Conservation (phyloP, 2,888 invertebrate genomes). For the Pardosa pseudoannulata region DNA sequence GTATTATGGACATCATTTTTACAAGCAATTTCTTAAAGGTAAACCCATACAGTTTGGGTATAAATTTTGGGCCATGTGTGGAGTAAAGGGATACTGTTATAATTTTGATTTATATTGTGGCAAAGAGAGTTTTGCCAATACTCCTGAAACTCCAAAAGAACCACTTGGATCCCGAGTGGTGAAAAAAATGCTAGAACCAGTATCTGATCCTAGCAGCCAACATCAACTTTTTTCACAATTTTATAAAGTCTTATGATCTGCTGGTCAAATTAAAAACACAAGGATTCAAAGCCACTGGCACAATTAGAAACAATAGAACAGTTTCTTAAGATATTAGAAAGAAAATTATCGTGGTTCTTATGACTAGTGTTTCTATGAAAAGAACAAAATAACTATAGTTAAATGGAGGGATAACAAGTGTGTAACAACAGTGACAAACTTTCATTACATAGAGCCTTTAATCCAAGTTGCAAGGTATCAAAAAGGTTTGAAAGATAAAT, state of each 20-base stretch:
- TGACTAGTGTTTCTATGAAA: no score
- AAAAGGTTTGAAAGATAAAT: no score
- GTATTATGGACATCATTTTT: slow-evolving; percentile 29
- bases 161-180: slow-evolving; percentile 8
- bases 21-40: slow-evolving; percentile 20
- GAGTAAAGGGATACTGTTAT: slow-evolving; percentile 16
- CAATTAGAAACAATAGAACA: no score
- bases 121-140: not conserved
- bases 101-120: slow-evolving; percentile 34
- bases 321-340: no score
- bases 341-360: no score
- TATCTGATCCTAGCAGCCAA: slow-evolving; percentile 13
- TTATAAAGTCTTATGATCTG: not conserved
- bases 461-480: no score
- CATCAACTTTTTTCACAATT: not conserved
- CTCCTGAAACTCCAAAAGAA: not conserved
- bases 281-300: no score
- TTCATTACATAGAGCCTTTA: no score
- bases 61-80: slow-evolving; percentile 22
- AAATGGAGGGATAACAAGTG: no score
- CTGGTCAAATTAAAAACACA: no score
- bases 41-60: slow-evolving; percentile 15
- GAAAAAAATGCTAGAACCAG: slow-evolving; percentile 13
- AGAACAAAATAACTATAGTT: no score
- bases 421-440: no score